These are phyloP conservation scores for Heliothis virescens DNA, from an alignment of 1,140 invertebrate species.

Conservation along the genomic window DNA sequence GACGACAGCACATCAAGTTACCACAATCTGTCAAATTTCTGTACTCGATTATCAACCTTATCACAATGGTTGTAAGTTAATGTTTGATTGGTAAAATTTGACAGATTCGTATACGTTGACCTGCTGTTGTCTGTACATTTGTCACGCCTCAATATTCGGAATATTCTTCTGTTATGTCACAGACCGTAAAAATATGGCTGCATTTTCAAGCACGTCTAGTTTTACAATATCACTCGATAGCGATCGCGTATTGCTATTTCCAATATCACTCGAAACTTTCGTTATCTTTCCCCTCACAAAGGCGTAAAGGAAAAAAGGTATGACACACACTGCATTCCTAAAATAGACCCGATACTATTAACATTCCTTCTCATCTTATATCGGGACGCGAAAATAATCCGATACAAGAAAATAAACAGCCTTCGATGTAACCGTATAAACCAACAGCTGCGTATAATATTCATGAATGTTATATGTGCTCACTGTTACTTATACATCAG, in stretches of 20 bases:
- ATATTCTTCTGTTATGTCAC: neutral
- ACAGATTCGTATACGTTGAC: no score
- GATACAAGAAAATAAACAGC: constrained; percentile 31
- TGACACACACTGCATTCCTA: constrained; percentile 26
- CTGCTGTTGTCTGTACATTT: no score
- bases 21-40: no score
- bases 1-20: no score
- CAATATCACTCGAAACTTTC: constrained; percentile 33
- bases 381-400: constrained; percentile 22
- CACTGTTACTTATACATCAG: no score
- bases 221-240: constrained; percentile 23
- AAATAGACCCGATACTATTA: constrained; percentile 26
- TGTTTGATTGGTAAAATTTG: no score
- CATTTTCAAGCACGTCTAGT: neutral
- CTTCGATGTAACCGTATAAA: neutral
- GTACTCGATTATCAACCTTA: no score
- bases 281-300: constrained; percentile 30
- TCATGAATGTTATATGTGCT: neutral
- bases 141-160: neutral
- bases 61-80: no score
- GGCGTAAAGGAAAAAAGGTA: constrained; percentile 23
- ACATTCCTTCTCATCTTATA: constrained; percentile 31
- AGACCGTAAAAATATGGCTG: neutral
- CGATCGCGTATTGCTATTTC: constrained; percentile 27
- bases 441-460: neutral